Evolutionary conservation across 2,888 invertebrate species (phyloP).

Genomic region (Aphidoletes aphidimyza): DNA sequence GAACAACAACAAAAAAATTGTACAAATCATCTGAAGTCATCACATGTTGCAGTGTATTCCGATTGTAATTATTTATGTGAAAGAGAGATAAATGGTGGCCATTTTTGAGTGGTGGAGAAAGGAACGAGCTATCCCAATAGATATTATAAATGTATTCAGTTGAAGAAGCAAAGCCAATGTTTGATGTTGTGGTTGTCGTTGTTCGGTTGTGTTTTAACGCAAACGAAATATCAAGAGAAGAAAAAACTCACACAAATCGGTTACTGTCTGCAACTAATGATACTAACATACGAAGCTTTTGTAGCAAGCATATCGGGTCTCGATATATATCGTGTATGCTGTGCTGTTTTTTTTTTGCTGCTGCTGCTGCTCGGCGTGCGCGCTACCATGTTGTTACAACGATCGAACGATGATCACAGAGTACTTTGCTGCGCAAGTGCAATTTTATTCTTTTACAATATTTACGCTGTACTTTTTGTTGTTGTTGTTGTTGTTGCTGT

Average conservation of each 20-base stretch:
- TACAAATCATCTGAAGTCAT: conserved; percentile 6
- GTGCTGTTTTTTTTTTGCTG: background rate
- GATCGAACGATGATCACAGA: conserved; percentile 11
- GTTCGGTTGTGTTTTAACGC: background rate
- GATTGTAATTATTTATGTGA: too few species aligned
- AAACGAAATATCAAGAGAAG: background rate
- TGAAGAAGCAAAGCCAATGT: background rate
- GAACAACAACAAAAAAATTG: background rate
- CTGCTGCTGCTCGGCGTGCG: background rate
- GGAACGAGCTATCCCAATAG: background rate
- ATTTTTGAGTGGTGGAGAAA: background rate
- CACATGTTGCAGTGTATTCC: too few species aligned
- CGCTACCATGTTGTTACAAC: background rate
- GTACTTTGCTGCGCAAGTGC: conserved; percentile 41
- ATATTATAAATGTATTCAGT: too few species aligned
- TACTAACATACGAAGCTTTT: background rate
- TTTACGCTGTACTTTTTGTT: too few species aligned
- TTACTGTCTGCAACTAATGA: conserved; percentile 19
- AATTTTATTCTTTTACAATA: conserved; percentile 29
- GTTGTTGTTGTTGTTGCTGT: too few species aligned
- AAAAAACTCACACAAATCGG: background rate
- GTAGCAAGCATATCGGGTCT: background rate
- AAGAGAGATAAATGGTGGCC: too few species aligned
- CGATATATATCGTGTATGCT: background rate
- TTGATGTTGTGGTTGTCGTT: background rate